Base-by-base conservation (phyloP, 1,140 invertebrate species). In the Cyphomyrmex costatus region DNA sequence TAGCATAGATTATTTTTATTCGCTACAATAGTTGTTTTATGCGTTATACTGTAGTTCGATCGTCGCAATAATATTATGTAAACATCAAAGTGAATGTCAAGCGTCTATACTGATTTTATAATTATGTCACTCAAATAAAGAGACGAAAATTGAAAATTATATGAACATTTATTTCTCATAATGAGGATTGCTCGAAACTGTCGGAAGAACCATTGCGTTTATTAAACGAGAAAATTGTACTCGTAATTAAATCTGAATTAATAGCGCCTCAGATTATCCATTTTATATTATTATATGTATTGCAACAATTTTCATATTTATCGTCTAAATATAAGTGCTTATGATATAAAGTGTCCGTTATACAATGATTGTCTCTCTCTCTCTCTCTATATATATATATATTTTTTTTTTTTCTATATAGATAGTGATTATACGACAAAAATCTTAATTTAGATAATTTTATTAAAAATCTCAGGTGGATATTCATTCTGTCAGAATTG, bases 201-300 rank as follows among this genome's bases (percentile, higher is more conserved):
- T 36, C 36, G 53, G 24, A 83, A 71, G 36, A 74, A 74, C 36
- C n/a, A 61, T 83, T 14, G 68, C 68, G 53, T 83, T 83, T 83
- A 80, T 80, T 80, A 74, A 60, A 49, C 36, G 24, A 7, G 36
- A 10, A 83, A 83, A 83, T 83, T 83, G 68, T 83, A 83, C 68
- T 83, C 30, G 30, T 83, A 83, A 83, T 83, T 74, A 83, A 60
- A 83, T 83, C 53, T 16, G 27, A 83, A 83, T 83, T 83, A 83
- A 74, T 83, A 83, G 36, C 8, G 24, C 53, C 53, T 83, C 36
- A 68, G 30, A 80, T 68, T 68, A 68, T 53, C 33, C 68, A 60
- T 71, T 56, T 82, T 58, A 46, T 82, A 60, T 70, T 68, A 60
- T 61, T 70, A 24, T 24, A 30, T 12, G 46, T 56, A 30, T 79